These are phyloP conservation scores for Taphrorychus bicolor DNA, from an alignment of 2,888 invertebrate species.

Conservation along the genomic window DNA sequence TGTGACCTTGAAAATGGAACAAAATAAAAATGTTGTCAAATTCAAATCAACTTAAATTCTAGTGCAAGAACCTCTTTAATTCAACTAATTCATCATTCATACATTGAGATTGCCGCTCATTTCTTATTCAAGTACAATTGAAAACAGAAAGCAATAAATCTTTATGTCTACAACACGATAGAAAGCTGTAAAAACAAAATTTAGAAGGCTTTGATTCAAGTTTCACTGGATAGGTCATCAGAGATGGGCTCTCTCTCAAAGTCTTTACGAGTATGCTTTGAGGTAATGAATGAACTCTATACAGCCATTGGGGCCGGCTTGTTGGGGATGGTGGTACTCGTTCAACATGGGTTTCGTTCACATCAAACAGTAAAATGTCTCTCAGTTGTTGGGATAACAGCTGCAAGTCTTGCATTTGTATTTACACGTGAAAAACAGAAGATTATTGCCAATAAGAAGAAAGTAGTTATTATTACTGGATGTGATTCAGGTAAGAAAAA, in stretches of 20 bases:
- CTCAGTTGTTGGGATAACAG: slow-evolving; percentile 50
- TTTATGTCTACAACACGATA: no score
- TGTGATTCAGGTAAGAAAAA: slow-evolving; percentile 73
- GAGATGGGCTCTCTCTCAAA: slow-evolving; percentile 46
- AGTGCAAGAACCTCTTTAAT: no score
- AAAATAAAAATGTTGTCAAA: no score
- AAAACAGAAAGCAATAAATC: no score
- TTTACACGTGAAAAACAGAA: slow-evolving; percentile 45
- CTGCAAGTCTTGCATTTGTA: slow-evolving; percentile 51
- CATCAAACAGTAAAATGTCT: slow-evolving; percentile 51
- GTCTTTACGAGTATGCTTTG: slow-evolving; percentile 47
- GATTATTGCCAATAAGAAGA: slow-evolving; percentile 46
- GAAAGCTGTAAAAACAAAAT: no score
- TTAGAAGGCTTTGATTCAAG: no score
- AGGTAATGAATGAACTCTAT: slow-evolving; percentile 56
- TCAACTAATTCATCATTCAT: no score
- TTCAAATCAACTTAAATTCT: no score
- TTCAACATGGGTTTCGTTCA: slow-evolving; percentile 52
- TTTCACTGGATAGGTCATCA: no score
- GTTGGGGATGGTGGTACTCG: slow-evolving; percentile 52
- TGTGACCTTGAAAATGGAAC: no score
- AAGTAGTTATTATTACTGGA: slow-evolving; percentile 77
- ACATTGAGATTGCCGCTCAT: no score
- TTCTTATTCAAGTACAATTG: no score
- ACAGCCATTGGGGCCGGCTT: slow-evolving; percentile 54